Evolutionary conservation across 2,888 invertebrate genomes (phyloP), one percentile per base, ranked within the genome.

Genomic region (Cremastinae sp.): DNA sequence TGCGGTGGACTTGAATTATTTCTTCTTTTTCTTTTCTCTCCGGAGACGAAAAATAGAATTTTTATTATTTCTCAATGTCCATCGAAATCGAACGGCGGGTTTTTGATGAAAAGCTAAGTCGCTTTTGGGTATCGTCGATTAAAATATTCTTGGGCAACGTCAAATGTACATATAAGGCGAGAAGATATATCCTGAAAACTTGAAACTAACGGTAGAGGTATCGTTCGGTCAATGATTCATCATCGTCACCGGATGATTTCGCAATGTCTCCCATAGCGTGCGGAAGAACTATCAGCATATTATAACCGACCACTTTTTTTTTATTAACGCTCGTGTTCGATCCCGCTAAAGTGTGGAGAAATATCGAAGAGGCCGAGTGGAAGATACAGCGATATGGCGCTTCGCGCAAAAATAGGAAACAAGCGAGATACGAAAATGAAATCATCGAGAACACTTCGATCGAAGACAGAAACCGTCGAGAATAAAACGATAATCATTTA

Each of bases 181-280:
- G 36, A 16, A 51, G 65, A n/a, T n/a, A n/a, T n/a, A 61, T 36
- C 36, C 59, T 22, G 53, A 73, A 66, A 73, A 43, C 20, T 59
- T 47, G 28, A 49, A 9, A 47, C 56, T 36, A 47, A 56, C 56
- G 49, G 65, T 65, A 54, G 43, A 45, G 18, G 28, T 56, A 10
- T 20, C 22, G 73, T 59, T 66, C 59, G 66, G 51, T 38, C 59
- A 66, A 73, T 73, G 73, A 73, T 73, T 75, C 75, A 75, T 71
- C 72, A 58, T 72, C 72, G 58, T 72, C 75, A 62, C 51, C 68
- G 9, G 28, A 62, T 68, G 45, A 72, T 75, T 75, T 62, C 56
- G 75, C 66, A 75, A 75, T n/a, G n/a, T 75, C 65, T 41, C n/a
- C 14, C 45, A 62, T 65, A 68, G 68, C 68, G 47, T 58, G 64